Base-by-base conservation (phyloP, 2,113 vertebrate species). In the Plectropomus leopardus region DNA sequence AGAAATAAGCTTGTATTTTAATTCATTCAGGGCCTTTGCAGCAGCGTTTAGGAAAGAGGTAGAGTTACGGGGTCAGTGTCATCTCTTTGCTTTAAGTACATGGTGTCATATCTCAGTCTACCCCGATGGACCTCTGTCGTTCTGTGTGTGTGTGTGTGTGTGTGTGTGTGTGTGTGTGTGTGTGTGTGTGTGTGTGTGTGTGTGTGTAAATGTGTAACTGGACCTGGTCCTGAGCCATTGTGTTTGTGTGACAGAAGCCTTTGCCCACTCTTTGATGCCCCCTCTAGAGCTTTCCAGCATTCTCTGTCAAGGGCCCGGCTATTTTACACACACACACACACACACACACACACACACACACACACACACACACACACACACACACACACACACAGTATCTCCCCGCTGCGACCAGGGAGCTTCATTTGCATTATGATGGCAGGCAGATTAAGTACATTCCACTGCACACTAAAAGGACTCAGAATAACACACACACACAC, bases 401-500 rank as follows among this genome's bases (percentile, higher is more conserved):
- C 51, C 85, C 85, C 2, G 78, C 90, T 92, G 91, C 82, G 91
- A 86, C 84, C 70, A 54, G 76, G 83, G 80, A 83, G 83, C 87
- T 85, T 92, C 83, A 93, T 93, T 92, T 93, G 91, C 91, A 92
- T 93, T 87, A 89, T 88, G 89, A 92, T 92, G 84, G 92, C 87
- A 88, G 86, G 81, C 90, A 92, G 91, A 93, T 93, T 93, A 93
- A 91, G 82, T 90, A 92, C 91, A 93, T 93, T 92, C 91, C 91
- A 92, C 80, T 93, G 92, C 89, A 93, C 91, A 89, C 82, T 88
- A 92, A 92, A 92, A 82, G 82, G 75, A 74, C 83, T 85, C 71
- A 40, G 58, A 80, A 45, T 54, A 44, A 86, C 77, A 70, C 79
- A 72, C 78, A 64, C 73, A 76, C 70, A 83, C 71, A 76, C 60